Evolutionary conservation across 2,888 invertebrate species (phyloP).

Genomic region (Drosophila sordidula): DNA sequence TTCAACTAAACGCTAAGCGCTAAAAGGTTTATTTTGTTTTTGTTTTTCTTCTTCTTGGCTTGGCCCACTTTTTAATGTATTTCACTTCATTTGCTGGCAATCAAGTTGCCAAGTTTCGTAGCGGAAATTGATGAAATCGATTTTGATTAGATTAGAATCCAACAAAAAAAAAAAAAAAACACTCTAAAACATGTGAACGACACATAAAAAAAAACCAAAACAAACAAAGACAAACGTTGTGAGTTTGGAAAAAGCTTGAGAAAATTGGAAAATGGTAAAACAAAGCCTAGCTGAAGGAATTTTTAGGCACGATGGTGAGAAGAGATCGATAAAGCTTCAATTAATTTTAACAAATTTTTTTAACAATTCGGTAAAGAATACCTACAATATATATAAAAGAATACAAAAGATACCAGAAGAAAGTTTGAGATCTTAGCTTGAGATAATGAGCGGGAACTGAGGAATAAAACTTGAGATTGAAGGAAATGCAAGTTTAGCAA

Average conservation of each 20-base stretch:
- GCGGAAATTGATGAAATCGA: slow-evolving; percentile 65
- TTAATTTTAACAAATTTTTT: no score
- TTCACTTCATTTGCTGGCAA: slow-evolving; percentile 42
- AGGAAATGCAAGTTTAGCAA: no score
- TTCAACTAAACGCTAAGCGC: slow-evolving; percentile 51
- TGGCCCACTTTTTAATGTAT: slow-evolving; percentile 56
- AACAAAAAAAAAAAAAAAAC: not conserved
- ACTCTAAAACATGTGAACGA: slow-evolving; percentile 17
- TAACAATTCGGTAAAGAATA: no score
- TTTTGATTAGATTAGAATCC: slow-evolving; percentile 59
- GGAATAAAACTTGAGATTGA: no score
- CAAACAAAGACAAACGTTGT: not conserved
- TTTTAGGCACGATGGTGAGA: no score
- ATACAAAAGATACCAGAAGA: no score
- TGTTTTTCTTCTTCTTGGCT: slow-evolving; percentile 9
- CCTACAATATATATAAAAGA: no score
- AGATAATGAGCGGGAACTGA: no score
- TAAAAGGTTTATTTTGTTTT: slow-evolving; percentile 33
- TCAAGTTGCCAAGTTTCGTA: slow-evolving; percentile 52
- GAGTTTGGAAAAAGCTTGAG: not conserved
- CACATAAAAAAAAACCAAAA: slow-evolving; percentile 6
- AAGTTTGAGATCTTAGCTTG: no score
- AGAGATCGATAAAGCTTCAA: no score
- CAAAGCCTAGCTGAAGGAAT: no score
- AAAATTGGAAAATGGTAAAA: not conserved